A percentile compares a stretch with the other conserved stretches of the same genome.
Evolutionary conservation across 2,113 vertebrate species (phyloP).

Genomic region (Xenopus tropicalis): UCB_Xtro_10.0 CM004452.2:8597501-8598000

Average conservation of each 20-base stretch:
- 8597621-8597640: no score
- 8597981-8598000: conserved; percentile 28
- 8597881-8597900: conserved; percentile 46
- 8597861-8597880: conserved; percentile 34
- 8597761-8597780: conserved; percentile 45
- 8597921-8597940: conserved; percentile 33
- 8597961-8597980: conserved; percentile 48
- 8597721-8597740: conserved; percentile 35
- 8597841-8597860: conserved; percentile 44
- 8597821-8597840: conserved; percentile 30
- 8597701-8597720: conserved; percentile 23
- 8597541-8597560: no score
- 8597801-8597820: conserved; percentile 45
- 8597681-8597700: neutral
- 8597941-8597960: conserved; percentile 48
- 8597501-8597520: no score
- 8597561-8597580: no score
- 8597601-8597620: no score
- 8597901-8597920: conserved; percentile 49
- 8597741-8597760: conserved; percentile 1
- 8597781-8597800: conserved; percentile 35
- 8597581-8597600: no score
- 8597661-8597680: neutral
- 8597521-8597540: no score
- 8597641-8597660: no score